Evolutionary conservation across 2,113 vertebrate species (phyloP).

Genomic region (Amazona guildingii): DNA sequence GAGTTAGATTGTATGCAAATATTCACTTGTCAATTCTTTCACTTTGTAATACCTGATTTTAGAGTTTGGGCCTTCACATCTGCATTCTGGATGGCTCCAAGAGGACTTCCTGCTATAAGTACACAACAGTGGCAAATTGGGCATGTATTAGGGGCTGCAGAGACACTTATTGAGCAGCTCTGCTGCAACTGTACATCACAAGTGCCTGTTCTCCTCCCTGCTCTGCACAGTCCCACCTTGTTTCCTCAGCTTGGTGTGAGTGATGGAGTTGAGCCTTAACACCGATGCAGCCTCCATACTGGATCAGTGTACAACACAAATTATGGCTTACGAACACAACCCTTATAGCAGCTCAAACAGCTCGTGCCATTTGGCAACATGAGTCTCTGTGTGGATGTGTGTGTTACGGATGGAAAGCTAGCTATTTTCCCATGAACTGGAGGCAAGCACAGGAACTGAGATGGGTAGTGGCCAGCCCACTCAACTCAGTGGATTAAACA

Average conservation of each 20-base stretch:
- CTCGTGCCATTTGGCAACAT: accelerated
- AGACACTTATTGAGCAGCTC: neutral
- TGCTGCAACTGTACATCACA: neutral
- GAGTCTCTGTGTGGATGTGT: accelerated
- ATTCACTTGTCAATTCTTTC: neutral
- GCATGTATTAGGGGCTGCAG: accelerated
- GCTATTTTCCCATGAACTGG: neutral
- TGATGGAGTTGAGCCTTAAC: neutral
- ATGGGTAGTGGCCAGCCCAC: neutral
- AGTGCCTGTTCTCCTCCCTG: neutral
- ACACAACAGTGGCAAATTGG: neutral
- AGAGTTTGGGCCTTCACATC: neutral
- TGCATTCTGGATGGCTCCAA: neutral
- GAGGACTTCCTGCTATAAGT: neutral
- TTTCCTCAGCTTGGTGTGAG: neutral
- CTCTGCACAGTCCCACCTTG: neutral
- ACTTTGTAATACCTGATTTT: neutral
- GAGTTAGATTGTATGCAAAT: neutral
- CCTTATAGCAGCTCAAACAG: neutral
- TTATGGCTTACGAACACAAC: accelerated
- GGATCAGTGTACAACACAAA: neutral
- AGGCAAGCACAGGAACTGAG: neutral
- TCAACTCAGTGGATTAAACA: accelerated
- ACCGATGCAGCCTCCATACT: neutral
- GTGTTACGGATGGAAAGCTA: neutral